These are phyloP conservation scores for Fukomys damarensis DNA, from an alignment of 2,113 vertebrate species.

Conservation along the genomic window DNA sequence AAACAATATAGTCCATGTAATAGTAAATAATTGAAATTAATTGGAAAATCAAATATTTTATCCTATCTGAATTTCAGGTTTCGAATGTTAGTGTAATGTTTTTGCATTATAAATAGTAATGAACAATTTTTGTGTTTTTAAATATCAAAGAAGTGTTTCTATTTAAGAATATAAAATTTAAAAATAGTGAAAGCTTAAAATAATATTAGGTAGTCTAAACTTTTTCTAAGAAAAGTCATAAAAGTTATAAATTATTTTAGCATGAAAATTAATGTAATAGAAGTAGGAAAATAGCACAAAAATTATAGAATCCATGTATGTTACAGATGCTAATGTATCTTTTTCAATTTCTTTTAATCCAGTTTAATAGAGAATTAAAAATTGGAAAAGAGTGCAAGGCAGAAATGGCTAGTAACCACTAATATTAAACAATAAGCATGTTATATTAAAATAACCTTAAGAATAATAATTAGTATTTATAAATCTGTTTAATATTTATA, in stretches of 20 bases:
- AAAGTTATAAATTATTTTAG: not conserved
- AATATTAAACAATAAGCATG: not conserved
- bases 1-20: not conserved
- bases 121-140: not conserved
- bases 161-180: not conserved
- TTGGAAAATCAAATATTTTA: not conserved
- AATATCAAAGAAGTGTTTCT: not conserved
- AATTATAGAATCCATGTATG: not conserved
- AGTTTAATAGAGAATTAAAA: not conserved
- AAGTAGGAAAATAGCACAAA: not conserved
- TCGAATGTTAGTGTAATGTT: not conserved
- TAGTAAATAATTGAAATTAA: not conserved
- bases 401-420: not conserved
- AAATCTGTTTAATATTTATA: not conserved
- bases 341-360: not conserved
- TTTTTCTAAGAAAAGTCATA: not conserved
- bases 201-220: not conserved
- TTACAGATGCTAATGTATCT: not conserved
- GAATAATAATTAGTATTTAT: not conserved
- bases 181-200: not conserved
- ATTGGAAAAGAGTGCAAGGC: not conserved
- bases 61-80: not conserved
- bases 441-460: not conserved
- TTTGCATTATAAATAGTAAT: not conserved
- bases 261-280: not conserved